These are phyloP conservation scores for Procambarus virginalis DNA, from an alignment of 1,140 invertebrate genomes.

Conservation along the genomic window DNA sequence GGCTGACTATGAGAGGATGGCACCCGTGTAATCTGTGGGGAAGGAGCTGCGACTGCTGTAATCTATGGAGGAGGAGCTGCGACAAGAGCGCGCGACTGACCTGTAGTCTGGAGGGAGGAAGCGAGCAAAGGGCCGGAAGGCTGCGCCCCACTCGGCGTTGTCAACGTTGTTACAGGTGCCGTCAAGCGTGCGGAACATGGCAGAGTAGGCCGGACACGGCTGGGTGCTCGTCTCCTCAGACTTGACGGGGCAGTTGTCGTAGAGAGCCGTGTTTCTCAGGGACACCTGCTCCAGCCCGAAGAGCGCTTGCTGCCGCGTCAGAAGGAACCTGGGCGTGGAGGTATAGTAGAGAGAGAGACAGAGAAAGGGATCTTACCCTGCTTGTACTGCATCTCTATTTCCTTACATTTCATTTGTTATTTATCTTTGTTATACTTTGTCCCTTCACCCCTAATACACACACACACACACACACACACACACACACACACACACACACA, in stretches of 20 bases:
- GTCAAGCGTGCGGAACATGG: slow-evolving; percentile 83
- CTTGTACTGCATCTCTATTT: too few relatives aligned
- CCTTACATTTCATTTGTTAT: neutral
- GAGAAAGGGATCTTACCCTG: too few relatives aligned
- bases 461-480: slow-evolving; percentile 71
- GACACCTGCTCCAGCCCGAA: slow-evolving; percentile 72
- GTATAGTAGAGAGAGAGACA: too few relatives aligned
- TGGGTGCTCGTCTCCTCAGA: slow-evolving; percentile 71
- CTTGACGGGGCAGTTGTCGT: slow-evolving; percentile 79
- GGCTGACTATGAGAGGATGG: neutral
- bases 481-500: slow-evolving; percentile 70
- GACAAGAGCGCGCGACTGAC: slow-evolving; percentile 2
- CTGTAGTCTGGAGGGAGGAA: slow-evolving; percentile 86
- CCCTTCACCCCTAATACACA: too few relatives aligned
- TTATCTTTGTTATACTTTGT: neutral
- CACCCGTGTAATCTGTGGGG: neutral
- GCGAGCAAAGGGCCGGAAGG: slow-evolving; percentile 86
- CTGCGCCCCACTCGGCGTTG: slow-evolving; percentile 83
- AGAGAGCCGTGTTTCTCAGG: slow-evolving; percentile 76
- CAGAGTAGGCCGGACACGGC: slow-evolving; percentile 57
- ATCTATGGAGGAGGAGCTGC: neutral
- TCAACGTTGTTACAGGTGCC: slow-evolving; percentile 90
- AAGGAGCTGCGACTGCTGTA: neutral
- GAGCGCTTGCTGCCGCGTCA: slow-evolving; percentile 70
- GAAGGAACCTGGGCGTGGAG: slow-evolving; percentile 68